Evolutionary conservation across 2,113 vertebrate species (phyloP).

Genomic region (Nycticryphes semicollaris): DNA sequence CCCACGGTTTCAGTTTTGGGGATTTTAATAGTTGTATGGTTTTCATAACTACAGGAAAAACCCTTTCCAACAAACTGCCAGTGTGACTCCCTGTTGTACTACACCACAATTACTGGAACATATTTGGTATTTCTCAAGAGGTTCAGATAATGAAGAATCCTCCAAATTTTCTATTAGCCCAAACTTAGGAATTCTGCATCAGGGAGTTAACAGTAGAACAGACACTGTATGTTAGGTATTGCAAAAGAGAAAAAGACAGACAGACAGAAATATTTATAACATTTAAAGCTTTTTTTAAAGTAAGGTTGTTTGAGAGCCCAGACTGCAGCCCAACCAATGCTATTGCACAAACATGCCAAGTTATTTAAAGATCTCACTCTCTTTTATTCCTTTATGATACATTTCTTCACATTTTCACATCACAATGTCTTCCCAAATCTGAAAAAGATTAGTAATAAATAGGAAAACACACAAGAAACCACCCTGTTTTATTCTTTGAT

Average conservation of each 20-base stretch:
- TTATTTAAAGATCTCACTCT: not conserved
- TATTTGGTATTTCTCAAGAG: slow-evolving; percentile 70
- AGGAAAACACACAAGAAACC: not conserved
- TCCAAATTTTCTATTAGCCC: slow-evolving; percentile 70
- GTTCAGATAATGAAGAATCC: slow-evolving; percentile 71
- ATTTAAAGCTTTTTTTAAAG: not conserved
- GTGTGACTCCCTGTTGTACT: slow-evolving; percentile 69
- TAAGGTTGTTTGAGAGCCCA: not conserved
- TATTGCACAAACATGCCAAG: not conserved
- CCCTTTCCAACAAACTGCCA: slow-evolving; percentile 71
- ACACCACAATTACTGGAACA: slow-evolving; percentile 69
- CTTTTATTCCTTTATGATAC: not conserved
- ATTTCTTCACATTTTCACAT: not conserved
- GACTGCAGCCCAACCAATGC: not conserved
- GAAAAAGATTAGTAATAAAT: slow-evolving; percentile 9
- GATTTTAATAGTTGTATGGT: slow-evolving; percentile 72
- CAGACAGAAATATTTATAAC: not conserved
- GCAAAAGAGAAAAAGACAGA: not conserved
- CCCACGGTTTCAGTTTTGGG: slow-evolving; percentile 50
- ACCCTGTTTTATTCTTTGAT: not conserved
- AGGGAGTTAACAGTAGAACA: slow-evolving; percentile 62
- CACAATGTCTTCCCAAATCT: not conserved
- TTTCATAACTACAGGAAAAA: slow-evolving; percentile 72
- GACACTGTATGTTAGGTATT: slow-evolving; percentile 18
- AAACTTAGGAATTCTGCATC: slow-evolving; percentile 66